Evolutionary conservation across 2,797 vertebrate genomes (phyloP).

Genomic region (Sylvilagus floridanus): DNA sequence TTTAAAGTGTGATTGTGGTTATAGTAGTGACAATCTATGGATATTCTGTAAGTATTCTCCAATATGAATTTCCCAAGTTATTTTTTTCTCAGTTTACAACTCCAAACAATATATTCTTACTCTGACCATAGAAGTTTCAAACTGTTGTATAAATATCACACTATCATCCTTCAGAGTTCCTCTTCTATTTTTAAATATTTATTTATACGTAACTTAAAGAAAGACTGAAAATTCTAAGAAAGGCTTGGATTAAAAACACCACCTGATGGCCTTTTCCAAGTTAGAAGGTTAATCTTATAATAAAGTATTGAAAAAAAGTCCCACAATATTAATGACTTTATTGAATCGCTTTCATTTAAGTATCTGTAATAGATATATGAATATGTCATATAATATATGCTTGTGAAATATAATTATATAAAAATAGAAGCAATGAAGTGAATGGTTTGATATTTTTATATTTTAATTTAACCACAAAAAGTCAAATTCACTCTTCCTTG

Average conservation of each 20-base stretch:
- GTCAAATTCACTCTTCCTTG: background rate
- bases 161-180: conserved; percentile 14
- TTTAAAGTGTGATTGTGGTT: conserved; percentile 64
- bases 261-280: background rate
- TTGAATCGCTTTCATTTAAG: background rate
- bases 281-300: background rate
- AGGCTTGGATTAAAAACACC: background rate
- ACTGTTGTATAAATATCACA: conserved; percentile 51
- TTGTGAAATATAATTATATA: background rate
- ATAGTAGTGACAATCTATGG: conserved; percentile 53
- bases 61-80: background rate
- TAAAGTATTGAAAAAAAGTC: background rate
- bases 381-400: background rate
- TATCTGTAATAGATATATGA: background rate
- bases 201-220: background rate
- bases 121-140: background rate
- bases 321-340: background rate
- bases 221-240: background rate
- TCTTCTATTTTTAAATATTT: background rate
- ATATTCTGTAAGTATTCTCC: conserved; percentile 59
- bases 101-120: conserved; percentile 72
- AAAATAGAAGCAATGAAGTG: background rate
- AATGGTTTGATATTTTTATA: background rate
- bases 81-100: conserved; percentile 60
- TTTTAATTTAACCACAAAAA: background rate